Percentiles rank a stretch among this genome's conserved stretches.
Conservation (phyloP, 1,140 invertebrate species). For the Papilio polytes region DNA sequence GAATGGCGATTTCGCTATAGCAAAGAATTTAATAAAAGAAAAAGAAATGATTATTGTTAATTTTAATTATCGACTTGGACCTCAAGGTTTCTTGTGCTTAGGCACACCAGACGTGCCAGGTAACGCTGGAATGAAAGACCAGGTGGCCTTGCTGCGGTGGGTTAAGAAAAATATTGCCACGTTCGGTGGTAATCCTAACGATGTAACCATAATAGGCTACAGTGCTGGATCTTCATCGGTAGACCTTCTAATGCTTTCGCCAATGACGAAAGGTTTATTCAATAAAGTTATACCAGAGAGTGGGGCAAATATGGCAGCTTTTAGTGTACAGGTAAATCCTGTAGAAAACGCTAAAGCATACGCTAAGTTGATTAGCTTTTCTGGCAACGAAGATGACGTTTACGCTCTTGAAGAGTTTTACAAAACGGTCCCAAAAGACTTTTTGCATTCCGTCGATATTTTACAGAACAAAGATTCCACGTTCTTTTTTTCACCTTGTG, state of each 20-base stretch:
- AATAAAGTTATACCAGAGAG: conserved; percentile 67
- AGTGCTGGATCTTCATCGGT: conserved; percentile 61
- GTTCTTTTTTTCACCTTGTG: conserved; percentile 60
- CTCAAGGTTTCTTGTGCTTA: conserved; percentile 58
- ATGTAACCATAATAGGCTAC: conserved; percentile 59
- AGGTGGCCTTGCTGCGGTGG: conserved; percentile 60
- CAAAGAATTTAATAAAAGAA: conserved; percentile 46
- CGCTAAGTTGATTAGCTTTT: conserved; percentile 51
- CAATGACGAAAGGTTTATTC: conserved; percentile 57
- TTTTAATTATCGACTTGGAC: conserved; percentile 59
- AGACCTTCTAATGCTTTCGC: conserved; percentile 59
- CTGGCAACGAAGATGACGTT: conserved; percentile 51
- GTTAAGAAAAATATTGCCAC: conserved; percentile 59
- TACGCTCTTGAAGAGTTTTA: conserved; percentile 63
- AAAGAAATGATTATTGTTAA: conserved; percentile 53
- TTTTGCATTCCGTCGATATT: conserved; percentile 46
- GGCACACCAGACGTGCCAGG: conserved; percentile 57
- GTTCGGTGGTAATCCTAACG: conserved; percentile 63
- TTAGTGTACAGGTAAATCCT: conserved; percentile 58
- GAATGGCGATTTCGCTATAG: conserved; percentile 41
- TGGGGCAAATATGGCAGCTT: conserved; percentile 51
- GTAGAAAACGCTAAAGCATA: conserved; percentile 58
- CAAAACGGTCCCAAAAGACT: conserved; percentile 54
- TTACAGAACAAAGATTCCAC: conserved; percentile 45
- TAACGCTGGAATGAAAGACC: conserved; percentile 65